Conservation (phyloP, 2,797 vertebrate species). For the Typhlichthys subterraneus region DNA sequence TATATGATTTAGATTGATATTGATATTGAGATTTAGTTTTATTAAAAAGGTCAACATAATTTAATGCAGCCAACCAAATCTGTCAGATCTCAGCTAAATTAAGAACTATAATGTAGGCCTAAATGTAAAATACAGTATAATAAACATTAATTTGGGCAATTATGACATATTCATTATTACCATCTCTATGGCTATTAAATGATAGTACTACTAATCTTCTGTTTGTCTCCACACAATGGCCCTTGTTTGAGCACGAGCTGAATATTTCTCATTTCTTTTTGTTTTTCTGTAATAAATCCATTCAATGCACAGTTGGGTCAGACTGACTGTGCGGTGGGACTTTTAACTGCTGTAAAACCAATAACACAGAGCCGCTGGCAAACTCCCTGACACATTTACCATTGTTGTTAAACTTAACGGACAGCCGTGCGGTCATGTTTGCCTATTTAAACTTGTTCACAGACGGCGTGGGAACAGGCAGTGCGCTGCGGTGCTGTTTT, state of each 20-base stretch:
- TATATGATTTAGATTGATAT: too few species aligned
- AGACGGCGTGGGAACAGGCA: slow-evolving; percentile 2
- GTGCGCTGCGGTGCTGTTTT: neutral
- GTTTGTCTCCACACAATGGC: too few species aligned
- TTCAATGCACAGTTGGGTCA: slow-evolving; percentile 57
- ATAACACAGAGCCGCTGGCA: slow-evolving; percentile 59
- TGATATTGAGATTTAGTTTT: too few species aligned
- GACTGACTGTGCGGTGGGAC: slow-evolving; percentile 49
- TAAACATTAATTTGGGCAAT: too few species aligned
- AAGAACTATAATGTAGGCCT: too few species aligned
- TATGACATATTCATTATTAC: neutral
- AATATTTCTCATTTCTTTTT: slow-evolving; percentile 23
- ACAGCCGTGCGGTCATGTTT: slow-evolving; percentile 36
- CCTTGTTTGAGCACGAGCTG: slow-evolving; percentile 13
- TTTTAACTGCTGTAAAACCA: slow-evolving; percentile 62
- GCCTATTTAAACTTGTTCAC: slow-evolving; percentile 42
- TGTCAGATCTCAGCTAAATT: too few species aligned
- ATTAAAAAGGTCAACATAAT: too few species aligned
- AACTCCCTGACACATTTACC: slow-evolving; percentile 60
- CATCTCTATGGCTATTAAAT: slow-evolving; percentile 8
- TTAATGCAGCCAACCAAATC: too few species aligned
- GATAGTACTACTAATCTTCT: too few species aligned
- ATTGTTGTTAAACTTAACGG: slow-evolving; percentile 57
- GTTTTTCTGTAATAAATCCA: slow-evolving; percentile 62
- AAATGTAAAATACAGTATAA: too few species aligned